A percentile compares a stretch with the other conserved stretches of the same genome.
Evolutionary conservation across 1,140 invertebrate species (phyloP).

Genomic region (Rhopalosiphum maidis): DNA sequence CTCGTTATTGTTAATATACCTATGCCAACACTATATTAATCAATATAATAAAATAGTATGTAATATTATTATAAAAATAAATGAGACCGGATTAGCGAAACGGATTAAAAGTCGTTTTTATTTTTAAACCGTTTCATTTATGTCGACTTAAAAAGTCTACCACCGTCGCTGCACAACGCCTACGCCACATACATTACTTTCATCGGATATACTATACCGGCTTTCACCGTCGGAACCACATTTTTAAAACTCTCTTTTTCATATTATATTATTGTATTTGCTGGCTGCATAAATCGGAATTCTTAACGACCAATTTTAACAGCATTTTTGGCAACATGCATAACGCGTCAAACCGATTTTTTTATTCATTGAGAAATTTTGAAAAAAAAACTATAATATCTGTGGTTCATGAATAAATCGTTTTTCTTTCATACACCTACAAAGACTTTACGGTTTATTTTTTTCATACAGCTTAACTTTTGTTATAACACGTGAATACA

Average conservation of each 20-base stretch:
- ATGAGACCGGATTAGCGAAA: neutral
- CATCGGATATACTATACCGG: neutral
- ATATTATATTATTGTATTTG: neutral
- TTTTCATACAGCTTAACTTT: neutral
- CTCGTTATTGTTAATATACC: neutral
- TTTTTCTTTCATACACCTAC: neutral
- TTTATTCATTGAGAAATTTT: neutral
- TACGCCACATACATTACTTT: neutral
- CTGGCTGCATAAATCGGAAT: neutral
- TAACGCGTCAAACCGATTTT: neutral
- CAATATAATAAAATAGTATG: neutral
- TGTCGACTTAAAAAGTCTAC: neutral
- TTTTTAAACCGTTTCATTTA: neutral
- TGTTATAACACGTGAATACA: neutral
- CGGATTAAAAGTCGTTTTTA: slow-evolving; percentile 26
- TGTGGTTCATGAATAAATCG: neutral
- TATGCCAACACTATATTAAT: neutral
- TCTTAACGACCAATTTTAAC: neutral
- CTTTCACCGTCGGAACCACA: neutral
- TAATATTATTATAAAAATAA: neutral
- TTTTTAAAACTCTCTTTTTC: slow-evolving; percentile 7
- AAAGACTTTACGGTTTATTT: neutral
- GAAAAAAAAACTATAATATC: neutral
- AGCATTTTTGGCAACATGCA: neutral
- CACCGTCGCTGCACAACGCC: neutral